A percentile compares a stretch with the other conserved stretches of the same genome.
These are phyloP conservation scores for Mayetiola destructor DNA, from an alignment of 2,888 invertebrate species.

Conservation along the genomic window DNA sequence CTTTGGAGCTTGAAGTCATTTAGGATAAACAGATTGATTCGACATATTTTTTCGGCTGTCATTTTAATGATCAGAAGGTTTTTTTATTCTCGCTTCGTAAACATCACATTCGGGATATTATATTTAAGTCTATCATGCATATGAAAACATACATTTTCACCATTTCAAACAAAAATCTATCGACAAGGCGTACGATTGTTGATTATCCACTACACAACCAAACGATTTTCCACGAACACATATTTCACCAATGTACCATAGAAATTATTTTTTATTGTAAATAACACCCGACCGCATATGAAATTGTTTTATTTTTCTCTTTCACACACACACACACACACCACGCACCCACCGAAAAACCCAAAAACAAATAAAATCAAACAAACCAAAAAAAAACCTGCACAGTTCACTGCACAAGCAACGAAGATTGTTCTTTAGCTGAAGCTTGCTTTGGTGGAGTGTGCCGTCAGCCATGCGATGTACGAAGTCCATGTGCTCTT, in stretches of 20 bases:
- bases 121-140: too few relatives aligned
- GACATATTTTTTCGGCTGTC: background rate
- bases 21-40: too few relatives aligned
- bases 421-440: constrained; percentile 71
- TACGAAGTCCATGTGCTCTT: constrained; percentile 68
- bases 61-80: background rate
- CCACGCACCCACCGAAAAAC: background rate
- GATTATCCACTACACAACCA: background rate
- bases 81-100: constrained; percentile 2
- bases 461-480: constrained; percentile 76
- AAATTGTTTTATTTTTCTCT: constrained; percentile 3
- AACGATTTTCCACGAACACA: background rate
- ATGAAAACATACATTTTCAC: too few relatives aligned
- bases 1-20: too few relatives aligned
- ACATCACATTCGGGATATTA: background rate
- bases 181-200: constrained; percentile 11
- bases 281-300: constrained; percentile 5
- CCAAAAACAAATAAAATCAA: background rate
- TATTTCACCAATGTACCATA: constrained; percentile 7
- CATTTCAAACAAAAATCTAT: background rate
- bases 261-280: constrained; percentile 2
- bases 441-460: constrained; percentile 75
- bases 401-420: constrained; percentile 70
- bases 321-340: too few relatives aligned
- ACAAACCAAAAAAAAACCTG: constrained; percentile 18